These are phyloP conservation scores for Aphaenogaster rudis DNA, from an alignment of 1,140 invertebrate genomes.

Conservation along the genomic window DNA sequence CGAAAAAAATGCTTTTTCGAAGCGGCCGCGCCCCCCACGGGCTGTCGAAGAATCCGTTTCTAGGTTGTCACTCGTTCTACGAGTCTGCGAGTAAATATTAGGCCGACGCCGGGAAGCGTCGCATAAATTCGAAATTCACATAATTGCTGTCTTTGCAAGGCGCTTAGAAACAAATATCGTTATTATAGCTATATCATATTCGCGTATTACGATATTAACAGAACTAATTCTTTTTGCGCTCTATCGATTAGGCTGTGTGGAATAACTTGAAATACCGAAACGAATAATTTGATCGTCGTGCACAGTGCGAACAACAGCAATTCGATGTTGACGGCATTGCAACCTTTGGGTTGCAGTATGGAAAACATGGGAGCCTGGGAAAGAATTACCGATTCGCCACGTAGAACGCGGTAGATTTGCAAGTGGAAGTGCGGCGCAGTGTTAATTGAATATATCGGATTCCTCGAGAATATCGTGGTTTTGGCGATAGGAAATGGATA, in stretches of 20 bases:
- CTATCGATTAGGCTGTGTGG: conserved; percentile 49
- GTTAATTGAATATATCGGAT: conserved; percentile 78
- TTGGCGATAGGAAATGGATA: conserved; percentile 76
- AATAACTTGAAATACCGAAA: conserved; percentile 44
- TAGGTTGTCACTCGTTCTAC: neutral
- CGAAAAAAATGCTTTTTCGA: conserved; percentile 72
- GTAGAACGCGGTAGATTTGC: conserved; percentile 69
- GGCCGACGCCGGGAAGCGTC: neutral
- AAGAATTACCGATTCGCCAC: conserved; percentile 74
- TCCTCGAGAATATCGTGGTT: conserved; percentile 77
- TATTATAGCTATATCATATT: neutral
- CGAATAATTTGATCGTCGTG: conserved; percentile 63
- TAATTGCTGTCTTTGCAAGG: neutral
- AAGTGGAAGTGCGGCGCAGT: conserved; percentile 77
- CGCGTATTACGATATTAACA: neutral
- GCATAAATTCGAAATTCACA: neutral
- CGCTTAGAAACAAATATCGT: neutral
- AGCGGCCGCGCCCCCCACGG: conserved; percentile 17
- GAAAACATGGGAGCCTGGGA: conserved; percentile 73
- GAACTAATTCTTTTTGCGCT: conserved; percentile 21
- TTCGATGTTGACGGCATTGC: conserved; percentile 73
- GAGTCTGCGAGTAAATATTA: conserved; percentile 13
- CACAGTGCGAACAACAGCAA: conserved; percentile 70
- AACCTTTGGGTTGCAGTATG: conserved; percentile 63
- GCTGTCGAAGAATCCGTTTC: conserved; percentile 10